Base-by-base conservation (phyloP, 2,113 vertebrate species). In the Melanocharis versteri region DNA sequence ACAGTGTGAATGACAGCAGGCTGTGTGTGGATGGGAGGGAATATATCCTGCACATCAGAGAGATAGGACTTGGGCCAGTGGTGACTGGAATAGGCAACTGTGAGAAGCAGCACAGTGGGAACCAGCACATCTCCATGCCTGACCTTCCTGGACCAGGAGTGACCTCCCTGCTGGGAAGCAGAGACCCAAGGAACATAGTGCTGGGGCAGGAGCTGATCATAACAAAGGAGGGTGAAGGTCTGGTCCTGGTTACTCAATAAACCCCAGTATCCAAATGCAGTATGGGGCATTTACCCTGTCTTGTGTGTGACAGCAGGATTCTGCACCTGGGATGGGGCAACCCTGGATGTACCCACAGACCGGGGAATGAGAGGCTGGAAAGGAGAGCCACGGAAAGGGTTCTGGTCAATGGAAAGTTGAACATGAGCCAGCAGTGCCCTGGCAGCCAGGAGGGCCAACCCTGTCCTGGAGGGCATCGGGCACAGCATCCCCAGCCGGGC, bases 401-500 rank as follows among this genome's bases (percentile, higher is more conserved):
- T 16, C 45, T 40, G n/a, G 11, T 40, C 2, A 0, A 4, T 21
- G n/a, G 8, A 7, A 47, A 35, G 54, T 1, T 61, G 40, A 40
- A 3, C 12, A 26, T 4, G 8, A 47, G 26, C 1, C 30, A 89
- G 62, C n/a, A 76, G 78, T 19, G 61, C 26, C 61, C n/a, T 40
- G 47, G 39, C 24, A 76, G 47, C 47, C 61, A 47, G n/a, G 11
- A 68, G 30, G 11, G 24, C 20, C 45, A 82, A 3, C 0, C 3
- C 0, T 69, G 47, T 31, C 40, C 15, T 4, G 61, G 30, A 24
- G 5, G 1, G 4, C 27, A 89, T 39, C 37, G 66, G 23, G 44
- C 33, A 89, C 22, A 81, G 48, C 57, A 71, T 26, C 0, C 0
- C 27, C 28, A 58, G 53, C 23, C 0, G 0, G 44, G 40, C 11